Evolutionary conservation across 2,113 vertebrate species (phyloP), one percentile per base, ranked within the genome.

Genomic region (Theristicus caerulescens): DNA sequence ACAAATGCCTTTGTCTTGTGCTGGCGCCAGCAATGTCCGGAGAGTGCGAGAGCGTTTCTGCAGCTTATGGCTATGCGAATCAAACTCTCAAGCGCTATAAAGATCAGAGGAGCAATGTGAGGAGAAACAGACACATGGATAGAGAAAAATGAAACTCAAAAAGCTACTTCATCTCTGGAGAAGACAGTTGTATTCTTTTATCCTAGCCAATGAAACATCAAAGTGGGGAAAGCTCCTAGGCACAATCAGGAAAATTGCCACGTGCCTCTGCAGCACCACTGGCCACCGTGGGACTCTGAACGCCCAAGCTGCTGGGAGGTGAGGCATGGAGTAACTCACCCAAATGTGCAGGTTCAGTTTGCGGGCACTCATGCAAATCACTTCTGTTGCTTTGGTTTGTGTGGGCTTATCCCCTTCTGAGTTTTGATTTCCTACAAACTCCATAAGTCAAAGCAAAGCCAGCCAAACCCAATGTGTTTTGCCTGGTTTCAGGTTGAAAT

Each of bases 1-100:
- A 77, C 36, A 66, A 90, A 90, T 26, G 59, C 10, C 54, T 94
- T 80, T 76, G 46, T 66, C 55, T 36, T 46, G 40, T 29, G 49
- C 31, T 93, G 49, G 66, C 46, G 82, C 13, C 70, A 58, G 52
- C 66, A n/a, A 36, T 0, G 15, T 9, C 7, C 2, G 61, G n/a
- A 80, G 21, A 77, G 18, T 3, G 12, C 2, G 11, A 51, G 61
- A 77, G 17, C 0, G 0, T 66, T 93, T 62, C 47, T 38, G 40
- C 34, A 77, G 57, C 57, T 76, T 26, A 40, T 1, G 3, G n/a
- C 29, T 59, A 6, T 0, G 0, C 59, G 57, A 73, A 26, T 3
- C 19, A 19, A 76, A 57, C 25, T 44, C 40, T 31, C 3, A 6
- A 47, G 59, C 8, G 29, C 52, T 40, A 34, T 52, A 44, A 67